Conservation (phyloP, 2,888 invertebrate species). For the Platycheirus albimanus region DNA sequence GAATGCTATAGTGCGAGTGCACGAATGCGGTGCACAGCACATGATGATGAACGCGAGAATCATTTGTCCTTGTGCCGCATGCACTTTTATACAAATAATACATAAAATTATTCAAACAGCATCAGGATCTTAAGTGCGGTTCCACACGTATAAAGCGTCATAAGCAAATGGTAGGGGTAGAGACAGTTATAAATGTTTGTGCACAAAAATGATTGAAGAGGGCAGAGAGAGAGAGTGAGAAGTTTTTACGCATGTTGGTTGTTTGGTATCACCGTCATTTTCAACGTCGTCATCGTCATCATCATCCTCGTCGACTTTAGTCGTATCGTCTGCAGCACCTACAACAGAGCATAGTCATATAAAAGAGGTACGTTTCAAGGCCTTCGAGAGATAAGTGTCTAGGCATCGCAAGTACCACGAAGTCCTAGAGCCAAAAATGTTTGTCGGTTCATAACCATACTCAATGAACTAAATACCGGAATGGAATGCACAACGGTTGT, state of each 20-base stretch:
- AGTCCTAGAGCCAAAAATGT: constrained; percentile 51
- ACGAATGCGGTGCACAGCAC: constrained; percentile 28
- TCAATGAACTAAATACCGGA: constrained; percentile 59
- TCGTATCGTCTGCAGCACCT: constrained; percentile 18
- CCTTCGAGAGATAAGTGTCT: constrained; percentile 46
- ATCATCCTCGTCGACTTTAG: not conserved
- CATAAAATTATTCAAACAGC: constrained; percentile 55
- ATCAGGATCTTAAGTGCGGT: constrained; percentile 46
- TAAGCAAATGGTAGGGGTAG: constrained; percentile 5
- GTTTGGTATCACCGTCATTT: constrained; percentile 1
- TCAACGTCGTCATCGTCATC: constrained; percentile 1
- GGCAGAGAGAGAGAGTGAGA: not conserved
- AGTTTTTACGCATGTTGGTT: constrained; percentile 21
- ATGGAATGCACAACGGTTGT: constrained; percentile 47
- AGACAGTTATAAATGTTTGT: constrained; percentile 51
- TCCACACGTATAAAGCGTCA: constrained; percentile 29
- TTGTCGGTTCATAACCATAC: constrained; percentile 53
- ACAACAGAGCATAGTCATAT: constrained; percentile 3
- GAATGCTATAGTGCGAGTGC: constrained; percentile 1
- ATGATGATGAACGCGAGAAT: constrained; percentile 51
- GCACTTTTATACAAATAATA: constrained; percentile 53
- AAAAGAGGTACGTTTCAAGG: not conserved
- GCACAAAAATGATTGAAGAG: constrained; percentile 7
- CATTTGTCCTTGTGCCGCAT: constrained; percentile 68
- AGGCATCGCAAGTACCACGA: constrained; percentile 25